Conservation (phyloP, 2,113 vertebrate genomes). For the Bostrychus sinensis region DNA sequence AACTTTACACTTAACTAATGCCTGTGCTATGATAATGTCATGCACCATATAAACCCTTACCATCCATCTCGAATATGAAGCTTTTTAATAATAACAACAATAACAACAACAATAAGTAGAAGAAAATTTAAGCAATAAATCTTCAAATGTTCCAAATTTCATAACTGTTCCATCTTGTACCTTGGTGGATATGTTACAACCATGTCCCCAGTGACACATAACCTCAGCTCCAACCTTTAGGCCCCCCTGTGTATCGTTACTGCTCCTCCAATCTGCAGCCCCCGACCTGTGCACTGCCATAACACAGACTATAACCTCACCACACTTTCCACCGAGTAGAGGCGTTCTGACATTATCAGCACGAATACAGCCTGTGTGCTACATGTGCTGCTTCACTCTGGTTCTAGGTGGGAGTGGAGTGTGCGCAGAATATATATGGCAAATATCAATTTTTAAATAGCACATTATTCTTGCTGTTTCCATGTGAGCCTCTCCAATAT, state of each 20-base stretch:
- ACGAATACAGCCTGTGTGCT: background rate
- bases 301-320: background rate
- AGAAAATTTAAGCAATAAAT: too few relatives aligned
- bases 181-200: background rate
- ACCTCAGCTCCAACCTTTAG: background rate
- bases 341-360: background rate
- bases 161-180: background rate
- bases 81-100: too few relatives aligned
- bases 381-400: background rate
- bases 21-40: too few relatives aligned
- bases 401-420: background rate
- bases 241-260: background rate
- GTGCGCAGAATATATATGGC: constrained; percentile 1
- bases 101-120: too few relatives aligned
- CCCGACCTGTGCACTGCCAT: background rate
- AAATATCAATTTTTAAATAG: constrained; percentile 9
- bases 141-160: too few relatives aligned
- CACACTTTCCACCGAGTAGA: background rate
- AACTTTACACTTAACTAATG: too few relatives aligned
- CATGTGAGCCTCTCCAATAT: background rate
- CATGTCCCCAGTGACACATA: background rate
- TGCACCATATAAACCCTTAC: too few relatives aligned
- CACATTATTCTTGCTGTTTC: background rate
- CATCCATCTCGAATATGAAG: too few relatives aligned
- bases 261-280: background rate